These are phyloP conservation scores for Andrena cerasifolii DNA, from an alignment of 1,140 invertebrate species.

Conservation along the genomic window DNA sequence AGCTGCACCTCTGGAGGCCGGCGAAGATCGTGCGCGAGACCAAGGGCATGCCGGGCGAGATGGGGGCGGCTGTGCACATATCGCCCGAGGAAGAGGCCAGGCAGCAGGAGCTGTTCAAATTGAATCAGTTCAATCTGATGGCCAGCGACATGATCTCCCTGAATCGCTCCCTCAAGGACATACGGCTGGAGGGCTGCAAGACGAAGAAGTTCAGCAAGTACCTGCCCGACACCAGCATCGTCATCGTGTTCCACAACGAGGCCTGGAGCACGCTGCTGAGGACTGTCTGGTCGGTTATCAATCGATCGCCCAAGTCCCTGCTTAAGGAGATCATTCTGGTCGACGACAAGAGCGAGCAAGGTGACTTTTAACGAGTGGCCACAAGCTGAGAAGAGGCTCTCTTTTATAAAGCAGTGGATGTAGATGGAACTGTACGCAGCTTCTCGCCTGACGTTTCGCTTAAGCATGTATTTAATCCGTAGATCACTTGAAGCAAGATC, in stretches of 20 bases:
- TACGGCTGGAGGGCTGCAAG: constrained; percentile 93
- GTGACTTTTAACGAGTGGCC: too few relatives aligned
- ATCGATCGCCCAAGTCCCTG: constrained; percentile 92
- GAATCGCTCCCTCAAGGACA: constrained; percentile 97
- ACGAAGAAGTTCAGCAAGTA: constrained; percentile 89
- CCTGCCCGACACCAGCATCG: constrained; percentile 94
- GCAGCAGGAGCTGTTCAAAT: constrained; percentile 97
- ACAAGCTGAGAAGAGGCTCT: too few relatives aligned
- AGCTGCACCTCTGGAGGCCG: constrained; percentile 88
- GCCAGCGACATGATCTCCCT: constrained; percentile 99
- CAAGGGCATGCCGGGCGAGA: constrained; percentile 91
- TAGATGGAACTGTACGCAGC: too few relatives aligned
- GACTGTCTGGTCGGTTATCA: constrained; percentile 98
- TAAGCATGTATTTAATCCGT: neutral
- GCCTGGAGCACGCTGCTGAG: constrained; percentile 97
- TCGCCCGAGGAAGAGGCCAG: constrained; percentile 91
- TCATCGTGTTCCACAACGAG: constrained; percentile 99
- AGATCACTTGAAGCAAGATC: constrained; percentile 93
- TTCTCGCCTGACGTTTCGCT: neutral
- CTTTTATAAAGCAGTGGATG: too few relatives aligned
- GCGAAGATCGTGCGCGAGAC: constrained; percentile 87
- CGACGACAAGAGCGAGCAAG: constrained; percentile 97
- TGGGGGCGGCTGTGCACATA: constrained; percentile 94
- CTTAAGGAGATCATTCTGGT: constrained; percentile 97
- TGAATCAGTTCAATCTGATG: constrained; percentile 99